Evolutionary conservation across 2,797 vertebrate genomes (phyloP).

Genomic region (Enteromius afrohamiltoni): DNA sequence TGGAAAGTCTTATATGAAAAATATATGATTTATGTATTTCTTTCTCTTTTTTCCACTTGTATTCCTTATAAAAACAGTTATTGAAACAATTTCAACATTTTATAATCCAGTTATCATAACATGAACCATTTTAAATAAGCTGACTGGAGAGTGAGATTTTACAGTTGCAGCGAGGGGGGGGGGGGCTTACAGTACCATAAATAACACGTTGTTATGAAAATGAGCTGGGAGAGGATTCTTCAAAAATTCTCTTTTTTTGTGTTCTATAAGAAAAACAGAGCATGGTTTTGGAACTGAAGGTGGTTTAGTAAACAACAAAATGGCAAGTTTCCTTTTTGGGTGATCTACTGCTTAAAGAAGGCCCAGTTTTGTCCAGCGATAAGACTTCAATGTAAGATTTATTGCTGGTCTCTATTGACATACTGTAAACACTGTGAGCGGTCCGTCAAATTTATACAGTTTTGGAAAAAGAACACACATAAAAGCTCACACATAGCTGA

Average conservation of each 20-base stretch:
- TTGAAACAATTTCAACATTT: not conserved
- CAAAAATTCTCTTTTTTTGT: not conserved
- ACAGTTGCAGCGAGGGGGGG: not conserved
- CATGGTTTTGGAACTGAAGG: not conserved
- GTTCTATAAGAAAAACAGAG: not conserved
- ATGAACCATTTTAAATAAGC: not conserved
- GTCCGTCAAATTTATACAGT: conserved; percentile 32
- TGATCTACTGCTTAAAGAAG: conserved; percentile 4
- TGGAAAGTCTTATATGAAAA: not conserved
- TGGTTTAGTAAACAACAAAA: not conserved
- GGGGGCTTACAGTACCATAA: too few relatives aligned
- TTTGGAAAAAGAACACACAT: conserved; percentile 61
- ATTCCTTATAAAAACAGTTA: not conserved
- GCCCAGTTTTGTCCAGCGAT: not conserved
- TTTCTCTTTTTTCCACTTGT: not conserved
- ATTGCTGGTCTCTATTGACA: conserved; percentile 16
- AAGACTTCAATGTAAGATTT: conserved; percentile 17
- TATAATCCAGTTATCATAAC: not conserved
- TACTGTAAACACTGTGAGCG: not conserved
- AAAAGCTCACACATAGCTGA: conserved; percentile 56
- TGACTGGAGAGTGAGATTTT: not conserved
- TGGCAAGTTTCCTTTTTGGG: not conserved
- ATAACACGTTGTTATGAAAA: not conserved
- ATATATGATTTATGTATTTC: not conserved
- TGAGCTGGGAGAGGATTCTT: not conserved